phyloP scores from a whole-genome alignment of 2,797 vertebrate genomes.

The Tapera naevia region DNA sequence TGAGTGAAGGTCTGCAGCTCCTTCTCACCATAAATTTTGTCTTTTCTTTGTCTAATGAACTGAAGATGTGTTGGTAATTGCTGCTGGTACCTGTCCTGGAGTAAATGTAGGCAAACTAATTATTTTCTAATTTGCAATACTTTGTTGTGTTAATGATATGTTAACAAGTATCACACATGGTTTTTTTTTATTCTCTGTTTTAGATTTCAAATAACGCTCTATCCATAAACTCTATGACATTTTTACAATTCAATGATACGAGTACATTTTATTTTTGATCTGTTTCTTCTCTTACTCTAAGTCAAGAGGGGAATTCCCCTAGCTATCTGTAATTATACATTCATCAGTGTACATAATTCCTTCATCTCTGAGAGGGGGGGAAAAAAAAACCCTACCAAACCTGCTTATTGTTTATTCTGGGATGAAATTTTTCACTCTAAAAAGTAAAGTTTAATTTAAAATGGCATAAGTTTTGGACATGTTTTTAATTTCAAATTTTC shows the following conservation, averaged over 20 bases:
- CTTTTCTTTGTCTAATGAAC: not conserved
- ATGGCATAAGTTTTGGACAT: not conserved
- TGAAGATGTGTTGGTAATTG: not conserved
- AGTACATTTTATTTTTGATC: not conserved
- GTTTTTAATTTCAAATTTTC: not conserved
- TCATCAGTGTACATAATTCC: not conserved
- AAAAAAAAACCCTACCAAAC: not conserved
- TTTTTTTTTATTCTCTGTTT: not conserved
- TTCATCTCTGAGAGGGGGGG: not conserved
- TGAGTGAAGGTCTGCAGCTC: not conserved
- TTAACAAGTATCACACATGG: not conserved
- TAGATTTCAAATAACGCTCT: not conserved
- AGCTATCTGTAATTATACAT: not conserved
- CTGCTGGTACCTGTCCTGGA: not conserved
- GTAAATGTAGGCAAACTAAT: not conserved
- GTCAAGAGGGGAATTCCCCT: rapidly evolving
- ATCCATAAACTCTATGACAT: not conserved
- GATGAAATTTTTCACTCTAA: not conserved
- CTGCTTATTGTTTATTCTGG: not conserved
- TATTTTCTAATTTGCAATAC: not conserved
- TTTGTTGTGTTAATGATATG: not conserved
- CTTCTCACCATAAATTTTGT: not conserved
- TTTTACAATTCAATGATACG: not conserved
- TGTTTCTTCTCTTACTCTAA: not conserved
- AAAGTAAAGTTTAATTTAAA: not conserved